These are phyloP conservation scores for Heliconius hewitsoni DNA, from an alignment of 1,140 invertebrate species.

Conservation along the genomic window DNA sequence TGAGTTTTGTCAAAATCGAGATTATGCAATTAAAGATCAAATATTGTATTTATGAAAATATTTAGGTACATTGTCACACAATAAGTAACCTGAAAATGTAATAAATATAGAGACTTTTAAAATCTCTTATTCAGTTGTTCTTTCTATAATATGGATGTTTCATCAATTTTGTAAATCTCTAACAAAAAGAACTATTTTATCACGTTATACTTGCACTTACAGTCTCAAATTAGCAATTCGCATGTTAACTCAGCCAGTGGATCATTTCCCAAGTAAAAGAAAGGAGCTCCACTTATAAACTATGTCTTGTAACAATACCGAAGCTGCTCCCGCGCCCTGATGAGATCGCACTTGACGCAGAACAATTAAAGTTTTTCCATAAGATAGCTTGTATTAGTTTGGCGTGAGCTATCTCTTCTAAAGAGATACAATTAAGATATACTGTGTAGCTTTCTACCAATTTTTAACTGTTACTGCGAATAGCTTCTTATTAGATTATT, in stretches of 20 bases:
- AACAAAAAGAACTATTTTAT: neutral
- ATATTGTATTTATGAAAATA: too few relatives aligned
- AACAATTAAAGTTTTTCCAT: slow-evolving; percentile 55
- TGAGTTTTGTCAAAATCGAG: too few relatives aligned
- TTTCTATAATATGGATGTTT: too few relatives aligned
- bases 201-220: neutral
- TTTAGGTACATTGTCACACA: too few relatives aligned
- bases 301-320: slow-evolving; percentile 61
- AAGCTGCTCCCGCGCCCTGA: slow-evolving; percentile 42
- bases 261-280: slow-evolving; percentile 72
- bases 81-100: too few relatives aligned
- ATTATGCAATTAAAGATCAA: too few relatives aligned
- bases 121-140: too few relatives aligned
- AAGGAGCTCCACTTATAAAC: slow-evolving; percentile 67
- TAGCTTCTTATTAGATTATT: too few relatives aligned
- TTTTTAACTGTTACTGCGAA: neutral
- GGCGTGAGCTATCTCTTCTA: slow-evolving; percentile 19
- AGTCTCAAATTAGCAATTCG: slow-evolving; percentile 15
- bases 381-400: slow-evolving; percentile 30
- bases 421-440: slow-evolving; percentile 37
- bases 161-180: neutral
- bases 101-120: too few relatives aligned
- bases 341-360: slow-evolving; percentile 45
- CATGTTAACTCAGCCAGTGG: slow-evolving; percentile 38
- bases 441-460: neutral